Percentiles rank a stretch among this genome's conserved stretches.
phyloP scores from a whole-genome alignment of 2,797 vertebrate species.

The Bufotes viridis region DNA sequence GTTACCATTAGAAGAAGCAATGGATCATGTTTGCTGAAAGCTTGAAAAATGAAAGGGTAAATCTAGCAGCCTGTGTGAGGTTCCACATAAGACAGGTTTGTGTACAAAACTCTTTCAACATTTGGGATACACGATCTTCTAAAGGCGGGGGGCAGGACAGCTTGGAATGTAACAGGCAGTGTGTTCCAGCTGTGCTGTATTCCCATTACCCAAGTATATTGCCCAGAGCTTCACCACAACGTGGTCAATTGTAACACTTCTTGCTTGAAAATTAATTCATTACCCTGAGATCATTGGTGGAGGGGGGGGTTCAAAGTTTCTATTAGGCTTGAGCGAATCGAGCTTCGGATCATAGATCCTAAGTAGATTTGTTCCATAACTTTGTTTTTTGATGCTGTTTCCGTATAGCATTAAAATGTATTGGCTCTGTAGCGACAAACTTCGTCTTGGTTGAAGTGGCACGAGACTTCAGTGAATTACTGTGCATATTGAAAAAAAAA shows the following conservation, averaged over 20 bases:
- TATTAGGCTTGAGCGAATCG: no score
- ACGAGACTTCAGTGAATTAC: no score
- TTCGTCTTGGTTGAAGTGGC: no score
- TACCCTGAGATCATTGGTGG: neutral
- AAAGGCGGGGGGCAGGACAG: constrained; percentile 66
- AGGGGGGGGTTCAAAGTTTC: no score
- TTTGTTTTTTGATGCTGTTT: no score
- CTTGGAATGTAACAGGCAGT: constrained; percentile 64
- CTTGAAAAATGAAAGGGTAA: constrained; percentile 58
- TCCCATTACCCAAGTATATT: constrained; percentile 39
- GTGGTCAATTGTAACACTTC: constrained; percentile 28
- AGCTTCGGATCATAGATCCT: no score
- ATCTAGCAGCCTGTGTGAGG: constrained; percentile 63
- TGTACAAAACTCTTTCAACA: constrained; percentile 70
- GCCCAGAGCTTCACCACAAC: constrained; percentile 29
- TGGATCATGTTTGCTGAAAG: constrained; percentile 49
- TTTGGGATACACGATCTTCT: constrained; percentile 67
- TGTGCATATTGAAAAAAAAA: no score
- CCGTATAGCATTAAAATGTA: no score
- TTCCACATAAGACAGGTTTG: constrained; percentile 65
- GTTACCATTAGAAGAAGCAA: constrained; percentile 47
- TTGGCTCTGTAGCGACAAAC: no score
- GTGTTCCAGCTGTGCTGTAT: constrained; percentile 65
- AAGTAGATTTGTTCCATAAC: no score
- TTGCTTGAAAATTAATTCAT: constrained; percentile 10